Evolutionary conservation across 2,888 invertebrate species (phyloP).

Genomic region (Erebia palarica): DNA sequence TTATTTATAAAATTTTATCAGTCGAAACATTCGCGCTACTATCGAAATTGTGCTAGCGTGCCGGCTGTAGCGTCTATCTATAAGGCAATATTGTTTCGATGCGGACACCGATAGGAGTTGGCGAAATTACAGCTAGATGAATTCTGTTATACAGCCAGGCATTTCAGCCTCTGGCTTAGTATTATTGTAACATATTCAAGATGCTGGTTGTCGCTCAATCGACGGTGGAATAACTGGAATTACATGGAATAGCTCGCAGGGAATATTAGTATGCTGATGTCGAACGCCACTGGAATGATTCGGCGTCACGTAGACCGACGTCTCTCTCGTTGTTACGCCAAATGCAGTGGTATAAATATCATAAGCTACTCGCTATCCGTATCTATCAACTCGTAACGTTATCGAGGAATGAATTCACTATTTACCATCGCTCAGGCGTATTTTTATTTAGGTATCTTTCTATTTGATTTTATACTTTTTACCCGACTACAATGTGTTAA

Average conservation of each 20-base stretch:
- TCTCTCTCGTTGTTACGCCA: constrained; percentile 62
- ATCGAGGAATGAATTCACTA: neutral
- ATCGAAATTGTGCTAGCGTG: constrained; percentile 30
- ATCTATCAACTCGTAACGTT: constrained; percentile 40
- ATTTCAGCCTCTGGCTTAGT: constrained; percentile 49
- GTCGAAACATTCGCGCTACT: constrained; percentile 23
- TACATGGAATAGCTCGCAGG: constrained; percentile 72
- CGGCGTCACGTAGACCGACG: constrained; percentile 66
- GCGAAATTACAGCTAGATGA: constrained; percentile 41
- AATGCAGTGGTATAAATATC: constrained; percentile 68
- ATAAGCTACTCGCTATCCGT: constrained; percentile 44
- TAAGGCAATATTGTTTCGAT: constrained; percentile 39
- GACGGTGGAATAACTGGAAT: constrained; percentile 67
- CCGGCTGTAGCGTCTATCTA: constrained; percentile 39
- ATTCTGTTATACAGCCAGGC: constrained; percentile 43
- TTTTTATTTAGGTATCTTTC: too few relatives aligned
- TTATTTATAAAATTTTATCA: constrained; percentile 24
- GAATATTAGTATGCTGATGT: constrained; percentile 76
- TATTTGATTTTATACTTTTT: neutral
- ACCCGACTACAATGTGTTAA: neutral
- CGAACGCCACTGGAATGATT: constrained; percentile 75
- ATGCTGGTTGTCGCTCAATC: constrained; percentile 67
- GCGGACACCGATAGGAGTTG: constrained; percentile 33
- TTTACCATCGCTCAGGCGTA: neutral
- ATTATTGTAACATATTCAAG: constrained; percentile 73